Conservation (phyloP, 2,888 invertebrate genomes). For the Apodemia duryi region DNA sequence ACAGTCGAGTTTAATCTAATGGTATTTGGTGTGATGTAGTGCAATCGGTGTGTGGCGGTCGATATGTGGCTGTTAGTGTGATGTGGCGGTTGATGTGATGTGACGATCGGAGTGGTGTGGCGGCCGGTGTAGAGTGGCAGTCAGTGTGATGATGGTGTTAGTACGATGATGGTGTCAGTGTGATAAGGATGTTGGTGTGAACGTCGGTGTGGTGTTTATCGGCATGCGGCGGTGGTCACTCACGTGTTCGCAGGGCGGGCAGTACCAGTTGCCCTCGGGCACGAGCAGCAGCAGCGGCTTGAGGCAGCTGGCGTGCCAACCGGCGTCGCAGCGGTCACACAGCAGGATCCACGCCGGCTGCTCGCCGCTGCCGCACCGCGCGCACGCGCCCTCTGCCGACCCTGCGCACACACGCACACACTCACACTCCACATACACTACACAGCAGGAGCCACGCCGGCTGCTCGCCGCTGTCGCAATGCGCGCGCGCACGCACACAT, state of each 20-base stretch:
- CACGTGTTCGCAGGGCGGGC: constrained; percentile 97
- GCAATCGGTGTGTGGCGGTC: too few relatives aligned
- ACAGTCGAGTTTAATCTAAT: too few relatives aligned
- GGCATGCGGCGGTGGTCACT: constrained; percentile 46
- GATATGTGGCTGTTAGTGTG: too few relatives aligned
- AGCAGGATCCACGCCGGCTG: constrained; percentile 98
- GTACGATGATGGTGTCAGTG: background rate
- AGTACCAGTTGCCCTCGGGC: constrained; percentile 99
- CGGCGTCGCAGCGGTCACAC: constrained; percentile 96
- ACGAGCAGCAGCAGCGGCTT: constrained; percentile 95
- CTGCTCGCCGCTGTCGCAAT: too few relatives aligned
- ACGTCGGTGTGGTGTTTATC: too few relatives aligned
- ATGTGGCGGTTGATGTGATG: too few relatives aligned
- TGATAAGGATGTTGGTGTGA: background rate
- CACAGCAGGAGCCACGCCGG: too few relatives aligned
- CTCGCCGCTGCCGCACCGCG: constrained; percentile 93
- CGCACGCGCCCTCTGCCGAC: constrained; percentile 83
- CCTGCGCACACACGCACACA: constrained; percentile 10
- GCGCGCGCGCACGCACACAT: too few relatives aligned
- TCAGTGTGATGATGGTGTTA: background rate
- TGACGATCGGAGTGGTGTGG: too few relatives aligned
- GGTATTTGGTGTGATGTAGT: too few relatives aligned
- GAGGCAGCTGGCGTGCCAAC: constrained; percentile 98
- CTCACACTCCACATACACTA: background rate
- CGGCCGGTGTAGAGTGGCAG: background rate